Conservation (phyloP, 2,113 vertebrate species). For the Orthonyx spaldingii region DNA sequence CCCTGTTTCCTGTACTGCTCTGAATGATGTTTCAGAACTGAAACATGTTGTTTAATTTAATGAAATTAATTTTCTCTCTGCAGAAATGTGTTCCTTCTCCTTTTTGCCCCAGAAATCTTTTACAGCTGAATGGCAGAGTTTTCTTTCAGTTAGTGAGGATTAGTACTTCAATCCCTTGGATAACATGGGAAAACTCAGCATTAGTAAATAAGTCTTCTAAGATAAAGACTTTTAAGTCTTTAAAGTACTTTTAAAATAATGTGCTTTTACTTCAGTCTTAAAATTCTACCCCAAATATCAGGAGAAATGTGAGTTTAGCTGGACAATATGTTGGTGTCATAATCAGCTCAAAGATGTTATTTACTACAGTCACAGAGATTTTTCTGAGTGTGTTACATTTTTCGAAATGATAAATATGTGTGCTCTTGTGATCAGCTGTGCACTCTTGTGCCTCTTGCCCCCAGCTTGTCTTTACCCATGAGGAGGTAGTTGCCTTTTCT, state of each 20-base stretch:
- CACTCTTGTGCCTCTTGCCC: background rate
- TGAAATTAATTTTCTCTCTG: background rate
- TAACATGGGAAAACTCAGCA: background rate
- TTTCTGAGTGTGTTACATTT: background rate
- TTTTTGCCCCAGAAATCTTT: background rate
- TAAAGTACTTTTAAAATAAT: background rate
- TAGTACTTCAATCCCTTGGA: background rate
- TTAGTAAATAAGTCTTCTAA: background rate
- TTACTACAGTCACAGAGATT: background rate
- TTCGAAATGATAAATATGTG: background rate
- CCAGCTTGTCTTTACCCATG: fast-evolving
- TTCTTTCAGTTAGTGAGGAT: background rate
- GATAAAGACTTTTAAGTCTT: background rate
- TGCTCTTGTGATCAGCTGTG: background rate
- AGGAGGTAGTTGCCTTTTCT: background rate
- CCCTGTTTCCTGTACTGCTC: background rate
- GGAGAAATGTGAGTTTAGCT: background rate
- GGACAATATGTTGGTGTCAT: background rate
- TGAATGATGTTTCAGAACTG: background rate
- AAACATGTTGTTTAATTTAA: background rate
- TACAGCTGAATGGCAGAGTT: background rate
- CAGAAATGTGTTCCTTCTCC: background rate
- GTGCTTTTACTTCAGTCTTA: background rate
- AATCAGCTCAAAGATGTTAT: background rate
- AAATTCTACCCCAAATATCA: background rate